Evolutionary conservation across 2,888 invertebrate genomes (phyloP), one percentile per base, ranked within the genome.

Genomic region (Sipha maydis): DNA sequence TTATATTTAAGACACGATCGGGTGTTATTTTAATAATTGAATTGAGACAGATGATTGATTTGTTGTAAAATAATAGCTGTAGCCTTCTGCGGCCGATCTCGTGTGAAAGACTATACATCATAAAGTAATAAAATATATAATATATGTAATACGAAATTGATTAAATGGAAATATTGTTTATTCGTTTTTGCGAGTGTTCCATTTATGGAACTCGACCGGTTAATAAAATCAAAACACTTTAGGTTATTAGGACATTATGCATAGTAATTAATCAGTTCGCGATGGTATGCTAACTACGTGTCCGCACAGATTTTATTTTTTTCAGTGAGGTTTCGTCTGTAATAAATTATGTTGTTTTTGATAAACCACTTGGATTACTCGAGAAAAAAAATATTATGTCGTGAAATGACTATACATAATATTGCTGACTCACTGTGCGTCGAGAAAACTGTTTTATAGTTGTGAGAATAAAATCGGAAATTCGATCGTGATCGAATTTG

Each of bases 191-290:
- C 28, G 19, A 69, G 25, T 2, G 61, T 67, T 80, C 80, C 80
- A 41, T 80, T 80, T 80, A 80, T 80, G 80, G 67, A 69, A 41
- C 41, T 48, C 67, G 67, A 80, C 67, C 28, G 67, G 67, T 80
- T 80, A 67, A 67, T 80, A 41, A 41, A 67, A 80, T 69, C 17
- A 54, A 80, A 80, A 69, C 67, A 38, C 67, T n/a, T 67, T 80
- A 67, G 34, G 61, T 21, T 21, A 61, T 61, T 61, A 61, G 25
- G 21, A 21, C 5, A 25, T 21, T 41, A 41, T 9, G 48, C 48
- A 48, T 48, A 48, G 25, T 61, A 61, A 61, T 61, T 61, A 61
- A 61, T 61, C 61, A 21, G 48, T 48, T 48, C 14, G 48, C 14
- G 48, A 1, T 48, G 48, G 14, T 48, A 8, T 41, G 41, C 8